These are phyloP conservation scores for Heliconius hewitsoni DNA, from an alignment of 1,140 invertebrate genomes.

Conservation along the genomic window DNA sequence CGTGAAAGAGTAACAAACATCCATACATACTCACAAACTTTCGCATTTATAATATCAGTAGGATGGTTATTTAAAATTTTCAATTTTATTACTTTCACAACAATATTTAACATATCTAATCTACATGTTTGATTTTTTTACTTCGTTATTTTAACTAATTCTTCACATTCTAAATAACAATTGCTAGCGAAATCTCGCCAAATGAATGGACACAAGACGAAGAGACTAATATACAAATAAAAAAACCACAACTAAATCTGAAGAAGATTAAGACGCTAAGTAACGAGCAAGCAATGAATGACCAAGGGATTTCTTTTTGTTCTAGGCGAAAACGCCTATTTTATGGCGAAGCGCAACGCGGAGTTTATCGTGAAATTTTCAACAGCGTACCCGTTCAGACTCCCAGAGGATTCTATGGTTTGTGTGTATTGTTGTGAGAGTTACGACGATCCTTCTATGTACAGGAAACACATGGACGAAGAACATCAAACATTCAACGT, in stretches of 20 bases:
- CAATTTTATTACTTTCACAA: too few species aligned
- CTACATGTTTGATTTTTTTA: too few species aligned
- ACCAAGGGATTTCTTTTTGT: slow-evolving; percentile 71
- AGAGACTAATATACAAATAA: background rate
- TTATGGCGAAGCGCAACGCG: slow-evolving; percentile 67
- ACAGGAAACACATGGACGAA: slow-evolving; percentile 58
- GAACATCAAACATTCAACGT: slow-evolving; percentile 55
- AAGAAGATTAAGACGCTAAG: slow-evolving; percentile 34
- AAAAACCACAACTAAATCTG: slow-evolving; percentile 17
- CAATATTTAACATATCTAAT: too few species aligned
- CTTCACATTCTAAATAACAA: background rate
- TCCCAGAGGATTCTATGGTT: slow-evolving; percentile 61
- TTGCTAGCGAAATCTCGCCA: background rate
- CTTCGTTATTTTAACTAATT: background rate
- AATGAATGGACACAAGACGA: background rate
- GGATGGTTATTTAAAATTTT: too few species aligned
- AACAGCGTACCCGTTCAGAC: slow-evolving; percentile 68
- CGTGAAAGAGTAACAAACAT: too few species aligned
- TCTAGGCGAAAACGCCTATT: slow-evolving; percentile 65
- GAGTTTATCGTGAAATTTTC: slow-evolving; percentile 63
- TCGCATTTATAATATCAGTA: too few species aligned
- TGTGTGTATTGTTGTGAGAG: slow-evolving; percentile 67
- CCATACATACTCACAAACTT: too few species aligned
- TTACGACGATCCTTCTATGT: slow-evolving; percentile 52
- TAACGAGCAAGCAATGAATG: slow-evolving; percentile 50